Conservation (phyloP, 2,888 invertebrate genomes). For the Microctonus brassicae region DNA sequence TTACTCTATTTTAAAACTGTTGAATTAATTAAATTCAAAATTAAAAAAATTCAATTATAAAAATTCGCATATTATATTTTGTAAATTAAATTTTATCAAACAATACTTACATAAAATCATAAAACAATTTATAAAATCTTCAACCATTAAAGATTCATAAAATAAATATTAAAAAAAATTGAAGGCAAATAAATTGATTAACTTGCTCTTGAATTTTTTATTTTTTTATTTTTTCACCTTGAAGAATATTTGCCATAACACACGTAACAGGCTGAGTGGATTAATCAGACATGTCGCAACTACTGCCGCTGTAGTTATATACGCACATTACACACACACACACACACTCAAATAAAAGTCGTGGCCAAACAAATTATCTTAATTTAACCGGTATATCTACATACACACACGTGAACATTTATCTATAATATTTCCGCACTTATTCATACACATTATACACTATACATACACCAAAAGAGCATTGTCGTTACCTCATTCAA, state of each 20-base stretch:
- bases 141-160: no score
- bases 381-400: conserved; percentile 33
- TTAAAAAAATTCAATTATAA: no score
- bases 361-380: conserved; percentile 34
- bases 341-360: conserved; percentile 27
- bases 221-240: not conserved
- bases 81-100: no score
- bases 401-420: conserved; percentile 15
- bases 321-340: not conserved
- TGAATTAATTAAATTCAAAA: no score
- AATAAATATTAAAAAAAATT: not conserved
- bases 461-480: no score
- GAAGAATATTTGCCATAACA: conserved; percentile 7
- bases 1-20: no score
- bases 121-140: no score
- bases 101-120: no score
- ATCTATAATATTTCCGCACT: conserved; percentile 35
- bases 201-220: not conserved
- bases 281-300: conserved; percentile 36
- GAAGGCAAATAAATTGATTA: not conserved
- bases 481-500: no score
- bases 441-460: conserved; percentile 31
- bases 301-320: not conserved
- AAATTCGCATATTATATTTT: no score
- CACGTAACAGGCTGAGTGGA: conserved; percentile 13